Conservation (phyloP, 2,797 vertebrate species). For the Schizothorax lantsangensis region DNA sequence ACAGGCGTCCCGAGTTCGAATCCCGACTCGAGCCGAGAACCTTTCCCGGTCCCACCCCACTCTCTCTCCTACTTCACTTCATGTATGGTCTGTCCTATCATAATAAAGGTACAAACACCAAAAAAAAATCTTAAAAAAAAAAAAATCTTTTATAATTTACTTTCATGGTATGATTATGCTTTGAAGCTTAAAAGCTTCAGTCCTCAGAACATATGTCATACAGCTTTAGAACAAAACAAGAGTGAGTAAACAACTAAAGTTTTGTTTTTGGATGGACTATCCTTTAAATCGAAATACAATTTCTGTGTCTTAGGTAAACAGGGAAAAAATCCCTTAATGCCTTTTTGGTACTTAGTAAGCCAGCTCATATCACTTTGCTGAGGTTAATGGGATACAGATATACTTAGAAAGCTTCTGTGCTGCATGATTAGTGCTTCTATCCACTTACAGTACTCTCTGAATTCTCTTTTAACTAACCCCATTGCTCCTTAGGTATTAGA, state of each 20-base stretch:
- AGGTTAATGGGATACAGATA: constrained; percentile 69
- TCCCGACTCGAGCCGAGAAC: background rate
- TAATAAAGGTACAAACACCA: background rate
- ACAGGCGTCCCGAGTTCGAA: background rate
- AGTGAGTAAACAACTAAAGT: background rate
- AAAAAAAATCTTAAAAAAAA: too few relatives aligned
- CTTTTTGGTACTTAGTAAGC: constrained; percentile 46
- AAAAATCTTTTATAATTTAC: background rate
- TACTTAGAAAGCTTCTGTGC: constrained; percentile 71
- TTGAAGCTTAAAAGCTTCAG: background rate
- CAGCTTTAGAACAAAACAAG: background rate
- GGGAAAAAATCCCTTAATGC: background rate
- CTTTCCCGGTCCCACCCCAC: background rate
- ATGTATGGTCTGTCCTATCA: background rate
- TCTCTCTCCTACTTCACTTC: background rate
- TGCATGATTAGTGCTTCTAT: constrained; percentile 64
- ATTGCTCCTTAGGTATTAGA: constrained; percentile 14
- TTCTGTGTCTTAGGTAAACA: background rate
- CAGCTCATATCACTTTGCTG: constrained; percentile 65
- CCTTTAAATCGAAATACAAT: background rate
- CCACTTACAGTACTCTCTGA: constrained; percentile 55
- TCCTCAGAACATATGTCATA: background rate
- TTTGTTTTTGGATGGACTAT: background rate
- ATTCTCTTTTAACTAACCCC: constrained; percentile 14
- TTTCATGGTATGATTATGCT: background rate